Conservation (phyloP, 2,113 vertebrate genomes). For the Halichoerus grypus region DNA sequence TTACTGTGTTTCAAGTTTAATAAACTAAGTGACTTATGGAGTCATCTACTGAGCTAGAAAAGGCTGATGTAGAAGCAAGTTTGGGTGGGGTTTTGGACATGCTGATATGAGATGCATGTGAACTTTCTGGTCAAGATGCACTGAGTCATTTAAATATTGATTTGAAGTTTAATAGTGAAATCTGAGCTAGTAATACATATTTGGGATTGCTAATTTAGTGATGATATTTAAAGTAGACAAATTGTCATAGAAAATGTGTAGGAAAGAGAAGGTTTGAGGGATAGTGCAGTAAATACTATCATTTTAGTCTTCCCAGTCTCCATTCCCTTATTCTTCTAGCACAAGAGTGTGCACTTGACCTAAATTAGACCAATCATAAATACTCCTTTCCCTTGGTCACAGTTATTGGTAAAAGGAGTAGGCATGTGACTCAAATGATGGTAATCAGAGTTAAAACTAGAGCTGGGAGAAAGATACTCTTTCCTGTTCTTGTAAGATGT, state of each 20-base stretch:
- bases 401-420: background rate
- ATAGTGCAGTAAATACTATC: background rate
- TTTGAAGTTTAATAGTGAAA: background rate
- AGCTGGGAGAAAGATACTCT: background rate
- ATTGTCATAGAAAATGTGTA: background rate
- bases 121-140: background rate
- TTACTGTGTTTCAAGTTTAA: background rate
- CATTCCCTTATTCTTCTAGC: background rate
- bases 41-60: background rate
- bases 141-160: background rate
- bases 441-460: background rate
- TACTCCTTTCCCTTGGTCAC: too few relatives aligned
- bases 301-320: background rate
- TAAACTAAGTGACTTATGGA: background rate
- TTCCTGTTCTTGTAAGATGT: background rate
- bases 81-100: background rate
- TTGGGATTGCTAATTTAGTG: background rate
- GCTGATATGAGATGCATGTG: background rate
- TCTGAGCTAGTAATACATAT: background rate
- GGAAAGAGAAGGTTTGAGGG: background rate
- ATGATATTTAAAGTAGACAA: background rate
- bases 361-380: background rate
- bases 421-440: too few relatives aligned
- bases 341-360: background rate
- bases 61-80: background rate